Conservation (phyloP, 1,140 invertebrate genomes). For the Drosophila murphyi region DNA sequence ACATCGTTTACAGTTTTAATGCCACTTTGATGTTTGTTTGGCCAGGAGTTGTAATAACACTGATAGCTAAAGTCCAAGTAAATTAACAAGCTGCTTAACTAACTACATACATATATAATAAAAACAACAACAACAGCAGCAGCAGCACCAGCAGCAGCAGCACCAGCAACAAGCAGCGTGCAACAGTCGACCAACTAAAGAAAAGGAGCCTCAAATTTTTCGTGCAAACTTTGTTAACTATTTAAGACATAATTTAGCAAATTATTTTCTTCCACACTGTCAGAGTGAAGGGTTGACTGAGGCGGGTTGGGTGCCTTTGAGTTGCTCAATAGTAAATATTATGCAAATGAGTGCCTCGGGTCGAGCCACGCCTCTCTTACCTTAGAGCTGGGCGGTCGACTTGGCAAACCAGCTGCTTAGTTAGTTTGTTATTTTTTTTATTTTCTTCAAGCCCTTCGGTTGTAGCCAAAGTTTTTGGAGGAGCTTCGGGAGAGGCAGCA, state of each 20-base stretch:
- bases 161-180: constrained; percentile 17
- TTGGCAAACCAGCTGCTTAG: constrained; percentile 44
- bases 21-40: constrained; percentile 43
- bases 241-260: constrained; percentile 83
- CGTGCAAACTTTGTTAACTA: constrained; percentile 80
- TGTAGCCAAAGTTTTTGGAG: constrained; percentile 61
- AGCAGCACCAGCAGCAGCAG: constrained; percentile 3
- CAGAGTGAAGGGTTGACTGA: neutral
- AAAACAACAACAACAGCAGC: constrained; percentile 8
- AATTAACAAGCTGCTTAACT: constrained; percentile 56
- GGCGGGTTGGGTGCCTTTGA: neutral
- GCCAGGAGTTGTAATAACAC: neutral
- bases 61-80: constrained; percentile 15
- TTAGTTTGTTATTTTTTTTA: neutral
- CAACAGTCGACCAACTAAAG: constrained; percentile 33
- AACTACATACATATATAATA: neutral
- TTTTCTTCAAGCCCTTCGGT: constrained; percentile 29
- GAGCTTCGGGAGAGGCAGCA: neutral
- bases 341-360: constrained; percentile 71
- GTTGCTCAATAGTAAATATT: constrained; percentile 73
- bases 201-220: constrained; percentile 57
- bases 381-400: neutral
- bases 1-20: constrained; percentile 54
- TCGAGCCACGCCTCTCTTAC: neutral
- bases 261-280: constrained; percentile 75